Base-by-base conservation (phyloP, 2,888 invertebrate species). In the Drosophila lacicola region DNA sequence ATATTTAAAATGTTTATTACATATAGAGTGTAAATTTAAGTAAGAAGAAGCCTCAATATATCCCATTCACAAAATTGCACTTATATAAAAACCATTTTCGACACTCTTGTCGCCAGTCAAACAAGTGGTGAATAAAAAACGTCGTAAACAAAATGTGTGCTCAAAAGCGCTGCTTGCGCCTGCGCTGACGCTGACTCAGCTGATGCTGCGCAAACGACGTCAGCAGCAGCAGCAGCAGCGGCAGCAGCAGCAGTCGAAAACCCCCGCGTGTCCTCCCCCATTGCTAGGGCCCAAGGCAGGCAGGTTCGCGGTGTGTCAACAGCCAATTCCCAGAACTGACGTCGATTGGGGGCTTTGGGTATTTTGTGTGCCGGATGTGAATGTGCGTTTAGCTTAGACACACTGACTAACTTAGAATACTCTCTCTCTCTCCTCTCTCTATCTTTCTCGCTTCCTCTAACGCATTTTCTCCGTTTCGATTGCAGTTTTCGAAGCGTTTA, bases 401-500 rank as follows among this genome's bases (percentile, higher is more conserved):
- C 25, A 50, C 46, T 45, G 57, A 71, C 75, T 83, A 78, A 68
- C 60, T 50, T 29, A 62, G 19, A 8, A 14, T 37, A 14, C 44
- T 29, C 5, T 10, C 29, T 44, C 19, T 36, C 36, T 2, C 36
- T 13, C 21, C 10, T 33, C n/a, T 62, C 45, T 44, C 4, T 53
- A 17, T 49, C 21, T 47, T 14, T 56, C 45, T 64, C 13, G 58
- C 10, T 11, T 19, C 10, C 19, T 9, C 21, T 68, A 9, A 9
- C 3, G n/a, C 45, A 29, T 29, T 29, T 2, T 8, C 8, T 8
- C 8, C 8, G 8, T 29, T 29, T 29, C 29, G 8, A n/a, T 62
- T 82, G 34, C 79, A 91, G 91, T 82, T 83, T 83, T 78, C 82
- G 80, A 78, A 84, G 91, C 72, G 80, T 74, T 80, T 81, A 64